Percentiles rank a stretch among this genome's conserved stretches.
phyloP scores from a whole-genome alignment of 2,113 vertebrate genomes.

The Dasypus novemcinctus region DNA sequence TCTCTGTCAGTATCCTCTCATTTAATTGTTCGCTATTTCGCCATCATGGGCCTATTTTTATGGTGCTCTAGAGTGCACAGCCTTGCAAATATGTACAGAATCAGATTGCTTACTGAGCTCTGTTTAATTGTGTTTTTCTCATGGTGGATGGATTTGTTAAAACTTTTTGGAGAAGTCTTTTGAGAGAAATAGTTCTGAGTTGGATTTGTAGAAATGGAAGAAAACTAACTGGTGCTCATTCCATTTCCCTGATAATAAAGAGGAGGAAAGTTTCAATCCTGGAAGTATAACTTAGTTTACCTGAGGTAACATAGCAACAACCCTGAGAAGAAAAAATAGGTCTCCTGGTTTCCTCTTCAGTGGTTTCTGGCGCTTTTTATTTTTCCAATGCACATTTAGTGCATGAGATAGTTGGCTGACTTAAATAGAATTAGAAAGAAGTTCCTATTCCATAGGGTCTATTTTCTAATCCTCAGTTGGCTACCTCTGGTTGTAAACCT shows the following conservation, averaged over 20 bases:
- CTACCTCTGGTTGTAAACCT: background rate
- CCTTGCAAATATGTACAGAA: background rate
- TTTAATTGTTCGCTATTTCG: slow-evolving; percentile 23
- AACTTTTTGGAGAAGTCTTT: slow-evolving; percentile 22
- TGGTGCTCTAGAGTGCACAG: background rate
- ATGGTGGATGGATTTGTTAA: slow-evolving; percentile 37
- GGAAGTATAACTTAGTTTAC: background rate
- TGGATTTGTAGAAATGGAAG: background rate
- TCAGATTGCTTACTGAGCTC: background rate
- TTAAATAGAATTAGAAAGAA: background rate
- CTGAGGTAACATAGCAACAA: background rate
- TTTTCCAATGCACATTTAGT: background rate
- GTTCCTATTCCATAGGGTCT: background rate
- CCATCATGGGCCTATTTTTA: background rate
- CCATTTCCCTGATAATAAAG: background rate
- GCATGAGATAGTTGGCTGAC: background rate
- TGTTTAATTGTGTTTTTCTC: slow-evolving; percentile 38
- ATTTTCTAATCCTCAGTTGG: background rate
- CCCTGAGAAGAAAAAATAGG: background rate
- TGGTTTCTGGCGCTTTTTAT: background rate
- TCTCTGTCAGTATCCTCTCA: background rate
- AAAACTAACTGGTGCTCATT: background rate
- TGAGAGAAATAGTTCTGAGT: background rate
- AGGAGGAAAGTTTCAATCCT: background rate
- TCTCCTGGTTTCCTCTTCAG: background rate